A percentile compares a stretch with the other conserved stretches of the same genome.
Conservation (phyloP, 1,140 invertebrate genomes). For the Conus betulinus region DNA sequence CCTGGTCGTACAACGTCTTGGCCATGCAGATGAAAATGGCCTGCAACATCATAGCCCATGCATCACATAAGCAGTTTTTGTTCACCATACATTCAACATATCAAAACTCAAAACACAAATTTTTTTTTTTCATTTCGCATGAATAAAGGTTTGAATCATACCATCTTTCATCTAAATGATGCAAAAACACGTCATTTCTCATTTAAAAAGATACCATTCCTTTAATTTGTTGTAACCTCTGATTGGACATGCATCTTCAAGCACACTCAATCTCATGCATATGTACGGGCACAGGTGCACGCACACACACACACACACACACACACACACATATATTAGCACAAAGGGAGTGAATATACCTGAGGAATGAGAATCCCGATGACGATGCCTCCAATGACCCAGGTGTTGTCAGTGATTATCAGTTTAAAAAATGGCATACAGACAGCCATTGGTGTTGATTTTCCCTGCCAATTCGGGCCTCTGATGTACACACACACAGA, state of each 20-base stretch:
- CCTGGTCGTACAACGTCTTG: constrained; percentile 52
- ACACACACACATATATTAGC: not conserved
- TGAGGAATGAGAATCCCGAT: constrained; percentile 61
- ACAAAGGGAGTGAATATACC: constrained; percentile 40
- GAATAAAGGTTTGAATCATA: no score
- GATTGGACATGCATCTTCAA: no score
- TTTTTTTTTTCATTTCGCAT: not conserved
- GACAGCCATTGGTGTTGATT: constrained; percentile 60
- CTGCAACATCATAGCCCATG: constrained; percentile 41
- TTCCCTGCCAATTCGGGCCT: not conserved
- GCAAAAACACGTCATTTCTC: no score
- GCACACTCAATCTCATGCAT: not conserved
- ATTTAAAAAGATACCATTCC: no score
- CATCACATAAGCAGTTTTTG: not conserved
- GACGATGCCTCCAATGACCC: constrained; percentile 57
- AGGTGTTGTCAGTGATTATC: constrained; percentile 55
- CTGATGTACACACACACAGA: not conserved
- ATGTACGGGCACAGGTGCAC: not conserved
- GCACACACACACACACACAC: constrained; percentile 4
- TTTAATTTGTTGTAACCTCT: no score
- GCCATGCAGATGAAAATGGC: constrained; percentile 59
- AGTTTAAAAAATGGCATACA: constrained; percentile 57
- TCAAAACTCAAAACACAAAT: not conserved
- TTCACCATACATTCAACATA: not conserved
- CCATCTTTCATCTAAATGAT: no score